Base-by-base conservation (phyloP, 64 coral and sea anemone genomes). In the Montipora capricornis region DNA sequence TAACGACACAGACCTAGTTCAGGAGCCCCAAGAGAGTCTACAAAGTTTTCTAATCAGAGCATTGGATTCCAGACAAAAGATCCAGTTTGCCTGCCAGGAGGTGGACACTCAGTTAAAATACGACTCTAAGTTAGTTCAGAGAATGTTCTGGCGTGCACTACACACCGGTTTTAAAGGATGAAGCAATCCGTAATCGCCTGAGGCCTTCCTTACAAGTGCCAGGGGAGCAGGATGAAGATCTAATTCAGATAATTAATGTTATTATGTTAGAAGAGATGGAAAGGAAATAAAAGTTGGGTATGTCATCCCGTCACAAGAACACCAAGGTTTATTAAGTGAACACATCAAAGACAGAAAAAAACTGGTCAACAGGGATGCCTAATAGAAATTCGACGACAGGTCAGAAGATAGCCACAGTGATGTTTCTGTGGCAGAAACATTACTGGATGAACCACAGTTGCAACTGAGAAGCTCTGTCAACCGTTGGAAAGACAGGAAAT, bases 381-480 rank as follows among this genome's bases (percentile, higher is more conserved):
- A 20, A n/a, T 11, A 57, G 26, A 3, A 29, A 81, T 49, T 9
- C n/a, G 78, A 20, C 8, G 78, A 37, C 29, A 37, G 29, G 29
- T 1, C 29, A 37, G 29, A 37, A 8, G 37, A 37, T 37, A 0
- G 29, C 29, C 29, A 37, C 29, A 37, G 29, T 37, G 91, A 58
- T 5, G 58, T 20, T 17, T 7, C 62, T 7, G 87, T 60, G 44
- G 62, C 87, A 80, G 91, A 80, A 15, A 58, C 87, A 14, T 76
- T 93, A 14, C 79, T 92, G 81, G 81, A 73, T 47, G 59, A 73
- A 78, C 24, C 78, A 51, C 81, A 92, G 29, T 37, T 37, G 29
- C 29, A 37, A 37, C 29, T 37, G 29, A 37, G 29, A 37, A 37
- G 29, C 29, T 37, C 29, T 37, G 29, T 1, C 29, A 37, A 37